Evolutionary conservation across 1,140 invertebrate genomes (phyloP), one percentile per base, ranked within the genome.

Genomic region (Neodiprion pinetum): DNA sequence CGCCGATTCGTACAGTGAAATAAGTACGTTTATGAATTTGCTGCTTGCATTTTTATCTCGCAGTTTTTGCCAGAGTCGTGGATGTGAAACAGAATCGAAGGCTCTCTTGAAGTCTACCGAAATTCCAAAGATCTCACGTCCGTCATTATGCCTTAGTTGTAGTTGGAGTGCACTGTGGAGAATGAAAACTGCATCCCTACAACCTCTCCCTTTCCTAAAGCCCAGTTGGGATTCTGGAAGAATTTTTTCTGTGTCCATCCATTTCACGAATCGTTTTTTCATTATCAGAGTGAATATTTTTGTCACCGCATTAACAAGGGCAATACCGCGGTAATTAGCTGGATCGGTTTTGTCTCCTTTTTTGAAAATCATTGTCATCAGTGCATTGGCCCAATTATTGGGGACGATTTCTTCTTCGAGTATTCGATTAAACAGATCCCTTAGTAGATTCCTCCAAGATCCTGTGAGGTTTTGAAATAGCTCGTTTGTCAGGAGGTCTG

Each of bases 231-330:
- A 23, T 67, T 83, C 79, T 8, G 75, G 78, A 0, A 82, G 49
- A 1, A 78, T 72, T 1, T 74, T 70, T 3, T 72, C 68, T 17
- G 71, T 40, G 40, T 77, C 78, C 12, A 75, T 76, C 80, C 81
- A 80, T 11, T 7, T 49, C 7, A 23, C 21, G 11, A 81, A 50
- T 23, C 80, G 66, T 7, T 74, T 72, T 9, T 71, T 21, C 8
- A 82, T 11, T 14, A 82, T 72, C 23, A 68, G 48, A 9, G 78
- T 79, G 21, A 82, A 82, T 8, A 81, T 65, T 75, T 83, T 83
- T 7, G 74, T 50, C 1, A 73, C 66, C 5, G 68, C 48, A 65
- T 82, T 80, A 0, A 82, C n/a, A 11, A 82, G 48, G 1, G 80
- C 67, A 14, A 82, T 82, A 3, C 74, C 76, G n/a, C 80, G 40